These are phyloP conservation scores for Agrochola litura DNA, from an alignment of 2,888 invertebrate genomes.

Conservation along the genomic window DNA sequence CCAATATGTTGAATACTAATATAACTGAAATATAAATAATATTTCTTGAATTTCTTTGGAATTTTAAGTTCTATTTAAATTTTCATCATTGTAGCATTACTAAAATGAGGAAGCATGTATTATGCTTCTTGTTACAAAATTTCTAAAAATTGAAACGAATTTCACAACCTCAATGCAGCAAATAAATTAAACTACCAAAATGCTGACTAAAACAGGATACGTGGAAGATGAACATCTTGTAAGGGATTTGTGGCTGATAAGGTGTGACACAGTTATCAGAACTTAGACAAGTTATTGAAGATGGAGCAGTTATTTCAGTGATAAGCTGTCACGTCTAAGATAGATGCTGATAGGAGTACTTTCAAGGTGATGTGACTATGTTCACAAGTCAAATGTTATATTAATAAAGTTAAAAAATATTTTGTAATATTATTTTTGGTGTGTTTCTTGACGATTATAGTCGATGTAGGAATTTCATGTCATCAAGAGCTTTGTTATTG, in stretches of 20 bases:
- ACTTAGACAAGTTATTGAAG: slow-evolving; percentile 55
- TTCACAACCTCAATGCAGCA: slow-evolving; percentile 1
- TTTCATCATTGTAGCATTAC: slow-evolving; percentile 5
- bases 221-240: slow-evolving; percentile 44
- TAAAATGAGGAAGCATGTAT: not conserved
- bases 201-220: slow-evolving; percentile 15
- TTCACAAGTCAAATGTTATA: slow-evolving; percentile 45
- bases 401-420: slow-evolving; percentile 35
- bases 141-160: slow-evolving; percentile 31
- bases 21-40: slow-evolving; percentile 10
- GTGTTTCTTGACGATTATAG: not conserved
- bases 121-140: slow-evolving; percentile 1
- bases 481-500: not conserved
- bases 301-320: slow-evolving; percentile 70
- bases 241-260: slow-evolving; percentile 59
- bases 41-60: slow-evolving; percentile 10
- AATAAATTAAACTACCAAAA: not conserved
- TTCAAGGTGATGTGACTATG: slow-evolving; percentile 68
- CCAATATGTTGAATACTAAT: slow-evolving; percentile 39
- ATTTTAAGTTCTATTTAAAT: not conserved
- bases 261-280: slow-evolving; percentile 61
- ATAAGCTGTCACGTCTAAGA: slow-evolving; percentile 75
- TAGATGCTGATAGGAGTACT: slow-evolving; percentile 66
- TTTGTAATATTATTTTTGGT: slow-evolving; percentile 14
- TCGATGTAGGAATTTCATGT: not conserved